Base-by-base conservation (phyloP, 2,888 invertebrate species). In the Hedychridium roseum region DNA sequence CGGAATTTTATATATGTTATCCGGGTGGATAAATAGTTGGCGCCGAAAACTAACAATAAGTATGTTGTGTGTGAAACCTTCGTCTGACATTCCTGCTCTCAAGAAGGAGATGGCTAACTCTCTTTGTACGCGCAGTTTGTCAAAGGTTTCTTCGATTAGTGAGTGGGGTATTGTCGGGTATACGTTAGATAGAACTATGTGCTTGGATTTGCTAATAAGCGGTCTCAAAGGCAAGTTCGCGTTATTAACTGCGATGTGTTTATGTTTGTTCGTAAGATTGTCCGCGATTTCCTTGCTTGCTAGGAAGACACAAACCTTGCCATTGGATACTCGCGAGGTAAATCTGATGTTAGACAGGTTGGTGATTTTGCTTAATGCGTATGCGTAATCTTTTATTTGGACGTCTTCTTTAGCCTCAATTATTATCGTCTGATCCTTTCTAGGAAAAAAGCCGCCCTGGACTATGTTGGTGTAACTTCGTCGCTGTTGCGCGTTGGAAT, bases 161-260 rank as follows among this genome's bases (percentile, higher is more conserved):
- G 36, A 3, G 9, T 41, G 39, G 4, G 41, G 36, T 7, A 23
- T 34, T n/a, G 23, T 30, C 12, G 54, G 63, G 38, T 49, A 51
- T 0, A 67, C 61, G 42, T 68, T 65, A 6, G 66, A 68, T 4
- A 67, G 30, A n/a, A 46, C 42, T 20, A 46, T 30, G 6, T 46
- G 30, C 27, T 50, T 21, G 6, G 23, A 27, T 28, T 26, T 18
- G 3, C 59, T 57, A 4, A 68, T 53, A 5, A 64, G 43, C 26
- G 54, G 49, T 20, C 57, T 40, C 2, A 56, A 52, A 35, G 26
- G 14, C 0, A 57, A 23, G 2, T 41, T 16, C 1, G n/a, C 18
- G n/a, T 47, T 43, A 4, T 26, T 30, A 4, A 63, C 35, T 14
- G 6, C n/a, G 1, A 64, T 50, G 12, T 4, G 16, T 5, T 38